Evolutionary conservation across 2,888 invertebrate species (phyloP).

Genomic region (Griposia aprilina): DNA sequence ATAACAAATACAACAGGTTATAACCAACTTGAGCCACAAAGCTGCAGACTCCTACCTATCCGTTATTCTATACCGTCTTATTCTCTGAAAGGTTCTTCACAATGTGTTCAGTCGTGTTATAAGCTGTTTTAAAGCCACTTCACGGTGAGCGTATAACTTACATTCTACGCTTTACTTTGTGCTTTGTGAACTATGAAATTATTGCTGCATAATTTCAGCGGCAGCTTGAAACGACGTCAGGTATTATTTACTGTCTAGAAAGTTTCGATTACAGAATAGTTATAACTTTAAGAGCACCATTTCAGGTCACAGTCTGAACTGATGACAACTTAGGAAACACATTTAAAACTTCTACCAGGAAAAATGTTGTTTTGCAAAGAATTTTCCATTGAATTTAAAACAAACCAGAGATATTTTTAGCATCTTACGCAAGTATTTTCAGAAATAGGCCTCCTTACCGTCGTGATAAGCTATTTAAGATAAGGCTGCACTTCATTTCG

Average conservation of each 20-base stretch:
- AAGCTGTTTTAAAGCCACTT: constrained; percentile 77
- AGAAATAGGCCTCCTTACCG: constrained; percentile 33
- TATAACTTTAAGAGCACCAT: constrained; percentile 14
- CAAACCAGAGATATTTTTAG: constrained; percentile 21
- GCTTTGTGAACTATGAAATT: constrained; percentile 77
- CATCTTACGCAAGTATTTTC: constrained; percentile 25
- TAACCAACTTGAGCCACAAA: constrained; percentile 53
- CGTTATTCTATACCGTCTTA: constrained; percentile 67
- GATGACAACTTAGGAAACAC: constrained; percentile 2
- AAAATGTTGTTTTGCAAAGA: background rate
- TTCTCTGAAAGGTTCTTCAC: constrained; percentile 69
- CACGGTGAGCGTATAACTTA: constrained; percentile 71
- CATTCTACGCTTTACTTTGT: constrained; percentile 72
- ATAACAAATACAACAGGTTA: constrained; percentile 55
- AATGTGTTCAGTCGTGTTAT: constrained; percentile 73
- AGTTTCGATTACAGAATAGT: constrained; percentile 51
- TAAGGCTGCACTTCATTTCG: constrained; percentile 56
- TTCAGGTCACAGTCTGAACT: background rate
- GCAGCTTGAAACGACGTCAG: constrained; percentile 64
- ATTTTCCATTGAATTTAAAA: constrained; percentile 10
- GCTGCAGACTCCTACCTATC: constrained; percentile 59
- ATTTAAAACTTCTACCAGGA: background rate
- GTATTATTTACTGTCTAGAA: constrained; percentile 67
- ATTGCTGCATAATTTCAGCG: constrained; percentile 74
- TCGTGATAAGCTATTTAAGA: constrained; percentile 57